phyloP scores from a whole-genome alignment of 2,797 vertebrate species.

The Rhinophrynus dorsalis region DNA sequence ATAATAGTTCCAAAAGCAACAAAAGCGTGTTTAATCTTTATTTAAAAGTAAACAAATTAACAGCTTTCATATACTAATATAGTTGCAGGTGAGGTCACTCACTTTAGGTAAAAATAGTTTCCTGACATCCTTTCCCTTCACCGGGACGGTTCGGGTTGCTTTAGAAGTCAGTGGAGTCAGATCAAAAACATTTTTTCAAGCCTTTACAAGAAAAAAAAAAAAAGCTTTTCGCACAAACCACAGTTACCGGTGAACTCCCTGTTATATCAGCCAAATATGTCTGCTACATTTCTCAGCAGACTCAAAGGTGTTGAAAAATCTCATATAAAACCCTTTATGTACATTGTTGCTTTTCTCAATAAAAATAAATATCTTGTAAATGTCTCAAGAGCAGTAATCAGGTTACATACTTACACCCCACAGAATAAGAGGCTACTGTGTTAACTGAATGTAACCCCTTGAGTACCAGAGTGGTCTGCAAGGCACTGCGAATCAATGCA shows the following conservation, averaged over 20 bases:
- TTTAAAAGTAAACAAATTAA: conserved; percentile 34
- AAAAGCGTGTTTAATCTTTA: conserved; percentile 23
- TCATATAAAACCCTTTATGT: conserved; percentile 13
- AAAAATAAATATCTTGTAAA: conserved; percentile 1
- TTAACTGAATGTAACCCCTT: too few relatives aligned
- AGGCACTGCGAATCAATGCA: too few relatives aligned
- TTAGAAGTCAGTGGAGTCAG: conserved; percentile 39
- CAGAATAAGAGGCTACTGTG: too few relatives aligned
- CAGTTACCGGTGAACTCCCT: conserved; percentile 46
- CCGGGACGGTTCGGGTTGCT: conserved; percentile 42
- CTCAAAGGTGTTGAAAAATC: conserved; percentile 33
- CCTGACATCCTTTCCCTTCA: conserved; percentile 38
- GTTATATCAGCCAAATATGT: conserved; percentile 39
- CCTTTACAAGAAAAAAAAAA: conserved; percentile 1
- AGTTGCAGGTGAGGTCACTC: conserved; percentile 7
- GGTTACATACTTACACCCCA: neutral
- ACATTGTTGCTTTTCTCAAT: neutral
- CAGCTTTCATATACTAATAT: conserved; percentile 18
- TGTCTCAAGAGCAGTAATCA: neutral
- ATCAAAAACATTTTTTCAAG: conserved; percentile 42
- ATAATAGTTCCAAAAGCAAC: conserved; percentile 13
- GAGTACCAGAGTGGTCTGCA: too few relatives aligned
- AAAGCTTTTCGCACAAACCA: conserved; percentile 25
- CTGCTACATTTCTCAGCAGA: conserved; percentile 14
- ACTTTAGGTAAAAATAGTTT: conserved; percentile 26